Conservation (phyloP, 2,888 invertebrate genomes). For the Nomada ferruginata region DNA sequence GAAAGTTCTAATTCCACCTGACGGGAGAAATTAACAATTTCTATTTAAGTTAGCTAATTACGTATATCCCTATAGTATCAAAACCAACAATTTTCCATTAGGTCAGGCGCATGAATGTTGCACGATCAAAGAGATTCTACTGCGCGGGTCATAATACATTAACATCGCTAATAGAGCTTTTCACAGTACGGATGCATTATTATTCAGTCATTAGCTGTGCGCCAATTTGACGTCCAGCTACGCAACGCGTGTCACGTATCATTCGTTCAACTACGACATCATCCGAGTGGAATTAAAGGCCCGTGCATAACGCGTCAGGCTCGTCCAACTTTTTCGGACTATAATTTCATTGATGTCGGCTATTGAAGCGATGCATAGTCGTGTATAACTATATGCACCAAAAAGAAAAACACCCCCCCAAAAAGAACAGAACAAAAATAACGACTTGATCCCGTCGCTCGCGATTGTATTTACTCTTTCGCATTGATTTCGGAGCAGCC, state of each 20-base stretch:
- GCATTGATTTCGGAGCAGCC: not conserved
- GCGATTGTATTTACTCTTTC: not conserved
- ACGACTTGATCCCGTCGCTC: too few species aligned
- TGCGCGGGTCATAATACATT: constrained; percentile 65
- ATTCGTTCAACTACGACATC: constrained; percentile 32
- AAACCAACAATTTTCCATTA: constrained; percentile 52
- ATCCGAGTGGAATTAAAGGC: constrained; percentile 35
- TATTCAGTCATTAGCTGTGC: constrained; percentile 70
- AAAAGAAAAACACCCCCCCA: constrained; percentile 7
- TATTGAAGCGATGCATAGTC: constrained; percentile 29
- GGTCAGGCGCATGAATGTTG: constrained; percentile 34
- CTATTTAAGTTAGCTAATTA: constrained; percentile 1
- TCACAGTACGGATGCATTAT: constrained; percentile 68
- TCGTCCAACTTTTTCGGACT: constrained; percentile 21
- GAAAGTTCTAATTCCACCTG: not conserved
- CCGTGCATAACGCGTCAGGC: not conserved
- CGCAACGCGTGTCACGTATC: constrained; percentile 38
- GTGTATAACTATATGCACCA: not conserved
- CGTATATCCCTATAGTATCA: constrained; percentile 13
- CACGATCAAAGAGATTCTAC: constrained; percentile 39
- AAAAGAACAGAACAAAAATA: not conserved
- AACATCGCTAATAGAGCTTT: constrained; percentile 74
- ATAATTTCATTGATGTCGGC: constrained; percentile 23
- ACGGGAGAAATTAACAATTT: constrained; percentile 4
- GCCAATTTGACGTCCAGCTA: constrained; percentile 68